Base-by-base conservation (phyloP, 2,888 invertebrate species). In the Dermolepida albohirtum region DNA sequence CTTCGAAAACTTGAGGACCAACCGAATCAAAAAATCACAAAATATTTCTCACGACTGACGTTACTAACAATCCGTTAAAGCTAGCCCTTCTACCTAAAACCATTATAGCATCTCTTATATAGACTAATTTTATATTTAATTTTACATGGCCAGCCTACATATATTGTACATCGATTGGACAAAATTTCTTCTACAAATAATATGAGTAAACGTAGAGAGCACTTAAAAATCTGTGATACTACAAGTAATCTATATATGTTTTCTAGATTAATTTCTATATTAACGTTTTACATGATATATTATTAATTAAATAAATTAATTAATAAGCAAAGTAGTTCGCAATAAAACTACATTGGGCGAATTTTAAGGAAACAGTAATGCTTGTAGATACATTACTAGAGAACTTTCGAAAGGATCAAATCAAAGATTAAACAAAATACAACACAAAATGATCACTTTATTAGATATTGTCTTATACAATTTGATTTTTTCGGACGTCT, bases 401-500 rank as follows among this genome's bases (percentile, higher is more conserved):
- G 39, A 44, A 65, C 65, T 17, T 55, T 55, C 47, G 39, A 63
- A 65, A 55, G 52, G 47, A 55, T 65, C 54, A 55, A 44, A 22
- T 22, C 22, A 22, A 22, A 22, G 1, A 22, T 22, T 22, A 22
- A 22, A 22, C 1, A 22, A 22, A 22, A 22, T n/a, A 4, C 22
- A 40, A 39, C 5, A 16, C 14, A 65, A 54, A 65, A 54, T 16
- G 12, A 39, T 49, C 16, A 49, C n/a, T 34, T 49, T 22, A 16
- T 49, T 6, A 49, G 12, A 17, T 49, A 49, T 1, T 49, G n/a
- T 49, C 8, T 27, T 39, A 12, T 7, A 69, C 34, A 40, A 34
- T 64, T 68, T 55, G 57, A 49, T 59, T 51, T 39, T 57, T 63
- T 27, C 50, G 74, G 72, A 74, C 71, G 70, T 71, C 70, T 70